Base-by-base conservation (phyloP, 2,113 vertebrate genomes). In the Corvus cornix region DNA sequence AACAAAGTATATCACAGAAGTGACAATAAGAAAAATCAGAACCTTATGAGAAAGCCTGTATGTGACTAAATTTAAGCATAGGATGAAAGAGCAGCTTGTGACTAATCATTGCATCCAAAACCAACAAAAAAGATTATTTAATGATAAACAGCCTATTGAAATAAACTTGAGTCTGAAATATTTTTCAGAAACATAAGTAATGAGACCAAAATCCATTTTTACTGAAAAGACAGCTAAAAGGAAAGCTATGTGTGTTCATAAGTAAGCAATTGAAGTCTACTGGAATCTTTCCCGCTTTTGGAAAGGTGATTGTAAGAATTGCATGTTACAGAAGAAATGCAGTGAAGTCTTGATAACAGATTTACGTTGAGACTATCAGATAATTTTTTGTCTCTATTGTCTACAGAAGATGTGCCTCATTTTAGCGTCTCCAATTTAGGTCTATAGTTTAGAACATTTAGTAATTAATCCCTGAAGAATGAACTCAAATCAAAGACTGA, bases 1-100 rank as follows among this genome's bases (percentile, higher is more conserved):
- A 95, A 68, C 46, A 67, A 93, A 95, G 79, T 94, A 90, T 87
- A 95, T 93, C 90, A 86, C 88, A 93, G 85, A 92, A 90, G 88
- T 2, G 21, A 93, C 90, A 96, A 67, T 81, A 90, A 77, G 51
- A 92, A 88, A 96, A 96, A 96, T 90, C 76, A 26, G 88, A 93
- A 93, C 79, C 94, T 90, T 90, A 95, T 95, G 83, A 92, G 63
- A 92, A 95, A 55, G 52, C 23, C 35, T 81, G 30, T 78, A 63
- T 86, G 75, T 92, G 73, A 86, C 92, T 95, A 90, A 93, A 87
- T 93, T 92, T 93, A 92, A 90, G 83, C 79, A 69, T 83, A 90
- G 74, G 69, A 90, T 87, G 66, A 94, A 94, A 90, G 85, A 87
- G 15, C 53, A 93, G 78, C 46, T 90, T 97, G 62, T 92, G 81